Evolutionary conservation across 2,797 vertebrate species (phyloP).

Genomic region (Gallinago stenura): DNA sequence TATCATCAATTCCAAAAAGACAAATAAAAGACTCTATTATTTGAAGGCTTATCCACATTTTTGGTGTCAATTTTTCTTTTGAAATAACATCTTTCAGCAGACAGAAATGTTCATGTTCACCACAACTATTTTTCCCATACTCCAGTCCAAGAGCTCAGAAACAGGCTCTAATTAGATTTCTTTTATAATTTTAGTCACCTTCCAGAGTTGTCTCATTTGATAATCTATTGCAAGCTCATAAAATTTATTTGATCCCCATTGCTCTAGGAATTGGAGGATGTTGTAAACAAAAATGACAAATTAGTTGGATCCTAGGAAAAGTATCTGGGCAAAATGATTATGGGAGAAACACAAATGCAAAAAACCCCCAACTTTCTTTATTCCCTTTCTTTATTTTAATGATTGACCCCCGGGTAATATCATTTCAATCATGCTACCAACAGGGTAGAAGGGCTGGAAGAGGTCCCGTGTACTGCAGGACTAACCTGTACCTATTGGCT

Average conservation of each 20-base stretch:
- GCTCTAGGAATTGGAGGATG: neutral
- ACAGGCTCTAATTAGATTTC: neutral
- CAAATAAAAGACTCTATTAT: neutral
- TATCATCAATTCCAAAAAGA: neutral
- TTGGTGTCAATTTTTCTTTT: neutral
- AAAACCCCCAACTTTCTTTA: neutral
- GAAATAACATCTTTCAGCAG: neutral
- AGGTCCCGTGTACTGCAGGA: accelerated
- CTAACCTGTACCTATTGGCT: neutral
- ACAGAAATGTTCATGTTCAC: neutral
- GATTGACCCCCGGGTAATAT: neutral
- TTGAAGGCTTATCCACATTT: neutral
- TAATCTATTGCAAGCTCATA: neutral
- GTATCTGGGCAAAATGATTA: neutral
- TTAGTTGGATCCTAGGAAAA: neutral
- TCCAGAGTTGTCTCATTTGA: neutral
- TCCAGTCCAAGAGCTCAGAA: neutral
- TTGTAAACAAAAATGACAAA: neutral
- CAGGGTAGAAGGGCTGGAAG: neutral
- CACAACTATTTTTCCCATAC: neutral
- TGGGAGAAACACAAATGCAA: neutral
- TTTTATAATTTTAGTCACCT: neutral
- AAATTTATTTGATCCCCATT: neutral
- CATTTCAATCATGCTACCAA: neutral
- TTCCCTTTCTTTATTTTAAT: neutral